Evolutionary conservation across 2,888 invertebrate genomes (phyloP).

Genomic region (Cerastis leucographa): DNA sequence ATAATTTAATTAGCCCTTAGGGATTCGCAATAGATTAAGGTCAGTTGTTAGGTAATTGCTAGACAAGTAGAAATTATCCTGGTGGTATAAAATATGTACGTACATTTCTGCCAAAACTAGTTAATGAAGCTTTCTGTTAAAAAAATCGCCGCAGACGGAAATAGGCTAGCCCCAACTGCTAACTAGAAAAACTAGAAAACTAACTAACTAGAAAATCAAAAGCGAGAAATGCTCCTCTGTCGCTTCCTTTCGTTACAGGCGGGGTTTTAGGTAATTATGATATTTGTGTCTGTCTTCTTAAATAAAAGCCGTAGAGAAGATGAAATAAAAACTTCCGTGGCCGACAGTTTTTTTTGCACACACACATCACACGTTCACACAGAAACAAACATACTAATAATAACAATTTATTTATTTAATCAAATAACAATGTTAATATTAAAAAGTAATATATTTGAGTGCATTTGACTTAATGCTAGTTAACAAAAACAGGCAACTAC

Average conservation of each 20-base stretch:
- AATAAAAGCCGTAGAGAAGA: not conserved
- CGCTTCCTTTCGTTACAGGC: not conserved
- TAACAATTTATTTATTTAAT: no score
- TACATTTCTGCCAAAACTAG: not conserved
- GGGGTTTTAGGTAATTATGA: not conserved
- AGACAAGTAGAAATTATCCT: not conserved
- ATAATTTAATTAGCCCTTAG: not conserved
- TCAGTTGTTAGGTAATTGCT: not conserved
- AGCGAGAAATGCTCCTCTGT: not conserved
- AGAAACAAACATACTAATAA: no score
- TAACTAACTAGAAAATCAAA: not conserved
- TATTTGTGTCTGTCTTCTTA: no score
- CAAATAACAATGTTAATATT: no score
- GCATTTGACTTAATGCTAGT: no score
- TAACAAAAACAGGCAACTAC: no score
- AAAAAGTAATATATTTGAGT: no score
- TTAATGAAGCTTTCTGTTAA: not conserved
- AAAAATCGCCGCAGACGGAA: not conserved
- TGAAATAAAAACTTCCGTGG: not conserved
- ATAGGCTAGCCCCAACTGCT: not conserved
- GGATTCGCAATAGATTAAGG: not conserved
- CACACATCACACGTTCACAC: no score
- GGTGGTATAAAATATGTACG: not conserved
- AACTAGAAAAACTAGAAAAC: no score
- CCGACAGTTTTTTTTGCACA: no score